phyloP scores from a whole-genome alignment of 2,113 vertebrate species.

The Potamarius usumacintae region DNA sequence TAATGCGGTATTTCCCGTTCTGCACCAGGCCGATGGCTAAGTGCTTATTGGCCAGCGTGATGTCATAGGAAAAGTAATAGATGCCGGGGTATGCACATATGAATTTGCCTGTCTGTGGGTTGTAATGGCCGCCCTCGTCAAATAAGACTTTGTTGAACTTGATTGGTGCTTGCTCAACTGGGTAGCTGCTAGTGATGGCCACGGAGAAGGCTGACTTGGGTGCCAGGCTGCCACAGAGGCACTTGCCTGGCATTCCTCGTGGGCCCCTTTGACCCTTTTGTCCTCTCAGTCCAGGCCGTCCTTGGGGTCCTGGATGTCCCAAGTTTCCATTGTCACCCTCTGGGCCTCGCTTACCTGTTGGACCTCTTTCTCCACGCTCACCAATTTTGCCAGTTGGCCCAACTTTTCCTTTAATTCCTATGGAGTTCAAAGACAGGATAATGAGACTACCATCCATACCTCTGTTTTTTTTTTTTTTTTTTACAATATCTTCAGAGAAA shows the following conservation, averaged over 20 bases:
- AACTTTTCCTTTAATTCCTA: conserved; percentile 88
- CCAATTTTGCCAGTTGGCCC: conserved; percentile 86
- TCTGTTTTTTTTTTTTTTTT: background rate
- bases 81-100: conserved; percentile 92
- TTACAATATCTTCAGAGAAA: background rate
- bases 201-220: conserved; percentile 95
- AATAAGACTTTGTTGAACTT: conserved; percentile 95
- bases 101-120: conserved; percentile 90
- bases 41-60: conserved; percentile 97
- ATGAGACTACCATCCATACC: background rate
- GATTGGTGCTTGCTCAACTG: conserved; percentile 86
- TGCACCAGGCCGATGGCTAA: conserved; percentile 91
- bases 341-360: conserved; percentile 87
- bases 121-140: conserved; percentile 92
- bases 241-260: conserved; percentile 80
- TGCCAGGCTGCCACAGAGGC: conserved; percentile 87
- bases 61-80: conserved; percentile 97
- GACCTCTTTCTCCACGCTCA: conserved; percentile 85
- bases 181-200: conserved; percentile 96
- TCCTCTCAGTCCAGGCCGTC: conserved; percentile 81
- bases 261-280: conserved; percentile 82
- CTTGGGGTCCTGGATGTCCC: conserved; percentile 78
- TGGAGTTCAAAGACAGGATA: conserved; percentile 46
- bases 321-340: conserved; percentile 75
- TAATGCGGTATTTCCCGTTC: conserved; percentile 91